Percentiles rank a stretch among this genome's conserved stretches.
Conservation (phyloP, 2,888 invertebrate species). For the Temnothorax unifasciatus region DNA sequence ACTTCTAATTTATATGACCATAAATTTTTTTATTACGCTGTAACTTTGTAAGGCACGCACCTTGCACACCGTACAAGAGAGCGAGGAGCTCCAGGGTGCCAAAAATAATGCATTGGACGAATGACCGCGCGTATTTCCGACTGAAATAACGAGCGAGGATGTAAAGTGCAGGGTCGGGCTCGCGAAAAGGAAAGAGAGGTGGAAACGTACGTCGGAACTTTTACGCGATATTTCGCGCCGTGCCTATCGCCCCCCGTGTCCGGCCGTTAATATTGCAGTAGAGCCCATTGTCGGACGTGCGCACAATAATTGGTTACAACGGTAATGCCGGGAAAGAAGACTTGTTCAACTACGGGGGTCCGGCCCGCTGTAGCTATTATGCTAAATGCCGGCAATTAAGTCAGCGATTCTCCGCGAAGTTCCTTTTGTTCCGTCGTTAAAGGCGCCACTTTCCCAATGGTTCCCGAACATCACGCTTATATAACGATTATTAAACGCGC, state of each 20-base stretch:
- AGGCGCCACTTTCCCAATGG: constrained; percentile 33
- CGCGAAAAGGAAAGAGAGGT: neutral
- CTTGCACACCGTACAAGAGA: neutral
- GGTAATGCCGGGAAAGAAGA: constrained; percentile 68
- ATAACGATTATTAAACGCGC: constrained; percentile 27
- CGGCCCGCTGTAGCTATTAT: constrained; percentile 67
- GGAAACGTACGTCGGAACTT: constrained; percentile 4
- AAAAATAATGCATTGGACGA: constrained; percentile 42
- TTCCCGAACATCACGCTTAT: neutral
- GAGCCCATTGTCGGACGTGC: constrained; percentile 59
- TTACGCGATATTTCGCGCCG: constrained; percentile 40
- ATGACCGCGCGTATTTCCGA: constrained; percentile 24
- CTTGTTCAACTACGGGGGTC: constrained; percentile 62
- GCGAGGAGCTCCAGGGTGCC: neutral
- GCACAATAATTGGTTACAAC: constrained; percentile 71
- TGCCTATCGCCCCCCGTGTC: constrained; percentile 42
- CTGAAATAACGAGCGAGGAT: constrained; percentile 25
- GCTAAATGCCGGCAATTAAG: constrained; percentile 77
- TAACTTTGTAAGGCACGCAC: neutral
- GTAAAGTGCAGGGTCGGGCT: constrained; percentile 10
- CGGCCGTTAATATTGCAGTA: constrained; percentile 59
- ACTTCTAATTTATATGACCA: neutral
- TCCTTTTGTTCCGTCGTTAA: constrained; percentile 50
- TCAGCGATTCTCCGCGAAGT: constrained; percentile 64
- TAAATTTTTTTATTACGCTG: neutral